Conservation (phyloP, 2,113 vertebrate species). For the Phycodurus eques region DNA sequence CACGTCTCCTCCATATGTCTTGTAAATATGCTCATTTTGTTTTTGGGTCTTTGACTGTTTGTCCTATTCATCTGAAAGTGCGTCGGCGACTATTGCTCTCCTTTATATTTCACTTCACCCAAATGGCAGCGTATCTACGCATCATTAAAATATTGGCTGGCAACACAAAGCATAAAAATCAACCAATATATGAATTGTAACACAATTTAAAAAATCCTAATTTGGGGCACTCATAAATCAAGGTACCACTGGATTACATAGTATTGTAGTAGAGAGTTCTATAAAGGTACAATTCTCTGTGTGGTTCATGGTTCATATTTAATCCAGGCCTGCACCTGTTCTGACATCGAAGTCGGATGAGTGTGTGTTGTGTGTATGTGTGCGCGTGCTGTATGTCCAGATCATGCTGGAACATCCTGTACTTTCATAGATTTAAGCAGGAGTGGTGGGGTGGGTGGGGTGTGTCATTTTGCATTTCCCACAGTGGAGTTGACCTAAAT, state of each 20-base stretch:
- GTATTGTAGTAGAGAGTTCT: not conserved
- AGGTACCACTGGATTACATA: not conserved
- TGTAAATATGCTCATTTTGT: no score
- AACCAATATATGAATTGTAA: not conserved
- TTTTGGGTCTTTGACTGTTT: not conserved
- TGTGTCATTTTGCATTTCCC: slow-evolving; percentile 4
- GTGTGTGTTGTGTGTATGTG: not conserved
- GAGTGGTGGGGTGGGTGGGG: not conserved
- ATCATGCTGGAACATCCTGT: slow-evolving; percentile 46
- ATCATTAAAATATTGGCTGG: not conserved
- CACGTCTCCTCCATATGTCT: no score
- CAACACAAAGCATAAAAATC: not conserved
- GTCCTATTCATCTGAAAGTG: not conserved
- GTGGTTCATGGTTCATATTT: slow-evolving; percentile 3
- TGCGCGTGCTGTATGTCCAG: slow-evolving; percentile 14
- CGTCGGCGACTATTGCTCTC: not conserved
- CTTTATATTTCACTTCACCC: not conserved
- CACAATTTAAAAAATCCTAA: no score
- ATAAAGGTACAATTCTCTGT: not conserved
- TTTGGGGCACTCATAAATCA: no score
- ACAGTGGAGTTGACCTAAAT: slow-evolving; percentile 45
- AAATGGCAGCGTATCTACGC: not conserved
- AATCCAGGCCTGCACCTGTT: slow-evolving; percentile 24
- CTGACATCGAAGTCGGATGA: not conserved
- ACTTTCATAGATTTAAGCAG: slow-evolving; percentile 22